These are phyloP conservation scores for Drosophila seclusa DNA, from an alignment of 2,888 invertebrate species.

Conservation along the genomic window DNA sequence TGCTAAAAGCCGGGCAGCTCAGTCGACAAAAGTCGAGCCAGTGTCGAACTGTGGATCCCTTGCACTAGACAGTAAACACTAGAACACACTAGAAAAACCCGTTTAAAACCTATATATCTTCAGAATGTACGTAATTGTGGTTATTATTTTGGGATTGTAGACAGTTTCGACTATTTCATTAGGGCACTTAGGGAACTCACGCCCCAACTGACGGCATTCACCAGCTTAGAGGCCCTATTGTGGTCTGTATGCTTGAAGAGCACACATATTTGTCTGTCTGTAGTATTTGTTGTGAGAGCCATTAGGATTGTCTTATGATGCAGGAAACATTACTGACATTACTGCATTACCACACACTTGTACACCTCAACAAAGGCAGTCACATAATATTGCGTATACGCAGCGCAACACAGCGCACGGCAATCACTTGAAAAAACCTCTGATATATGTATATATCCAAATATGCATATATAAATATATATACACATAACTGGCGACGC, in stretches of 20 bases:
- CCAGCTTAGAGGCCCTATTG: constrained; percentile 21
- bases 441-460: neutral
- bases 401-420: neutral
- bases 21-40: neutral
- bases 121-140: neutral
- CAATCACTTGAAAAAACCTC: neutral
- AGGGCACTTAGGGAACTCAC: neutral
- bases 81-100: neutral
- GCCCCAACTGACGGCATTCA: neutral
- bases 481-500: neutral
- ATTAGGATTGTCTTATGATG: constrained; percentile 30
- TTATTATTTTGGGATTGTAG: neutral
- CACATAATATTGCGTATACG: constrained; percentile 28
- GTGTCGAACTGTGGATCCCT: constrained; percentile 9
- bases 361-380: neutral
- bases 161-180: neutral
- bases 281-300: constrained; percentile 12
- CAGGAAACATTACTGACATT: constrained; percentile 29
- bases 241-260: neutral
- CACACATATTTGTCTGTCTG: constrained; percentile 15
- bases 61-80: neutral
- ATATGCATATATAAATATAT: neutral
- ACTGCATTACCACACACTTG: constrained; percentile 12
- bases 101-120: too few relatives aligned
- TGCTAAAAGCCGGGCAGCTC: constrained; percentile 13